Conservation (phyloP, 2,113 vertebrate species). For the Fukomys damarensis region DNA sequence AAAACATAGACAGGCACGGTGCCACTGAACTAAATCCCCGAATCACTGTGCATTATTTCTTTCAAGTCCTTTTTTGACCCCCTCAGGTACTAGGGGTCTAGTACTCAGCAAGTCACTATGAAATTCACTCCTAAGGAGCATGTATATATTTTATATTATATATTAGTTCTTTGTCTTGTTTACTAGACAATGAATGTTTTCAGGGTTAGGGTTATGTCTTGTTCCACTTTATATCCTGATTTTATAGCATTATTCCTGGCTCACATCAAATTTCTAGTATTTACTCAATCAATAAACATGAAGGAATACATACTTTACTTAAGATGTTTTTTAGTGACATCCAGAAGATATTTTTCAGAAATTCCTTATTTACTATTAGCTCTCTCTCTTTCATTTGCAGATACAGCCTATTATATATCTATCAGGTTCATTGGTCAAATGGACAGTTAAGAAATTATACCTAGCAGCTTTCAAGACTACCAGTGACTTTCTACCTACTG, state of each 20-base stretch:
- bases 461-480: constrained; percentile 34
- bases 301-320: constrained; percentile 9
- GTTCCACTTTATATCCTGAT: constrained; percentile 31
- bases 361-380: constrained; percentile 11
- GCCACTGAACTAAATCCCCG: too few species aligned
- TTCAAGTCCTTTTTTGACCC: constrained; percentile 17
- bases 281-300: constrained; percentile 55
- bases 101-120: not conserved
- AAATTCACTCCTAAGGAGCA: constrained; percentile 29
- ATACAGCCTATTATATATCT: not conserved
- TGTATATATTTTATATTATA: not conserved
- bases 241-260: constrained; percentile 27
- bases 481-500: constrained; percentile 9
- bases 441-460: constrained; percentile 43
- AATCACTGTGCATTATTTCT: constrained; percentile 1
- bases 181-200: constrained; percentile 32
- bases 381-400: constrained; percentile 39
- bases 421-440: not conserved
- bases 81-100: too few species aligned
- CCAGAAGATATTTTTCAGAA: constrained; percentile 26
- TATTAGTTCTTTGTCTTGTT: not conserved
- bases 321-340: constrained; percentile 34
- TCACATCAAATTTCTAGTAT: constrained; percentile 57
- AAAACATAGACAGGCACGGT: constrained; percentile 37
- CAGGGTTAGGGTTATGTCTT: constrained; percentile 3